A percentile compares a stretch with the other conserved stretches of the same genome.
Evolutionary conservation across 1,140 invertebrate species (phyloP).

Genomic region (Caenorhabditis brenneri): DNA sequence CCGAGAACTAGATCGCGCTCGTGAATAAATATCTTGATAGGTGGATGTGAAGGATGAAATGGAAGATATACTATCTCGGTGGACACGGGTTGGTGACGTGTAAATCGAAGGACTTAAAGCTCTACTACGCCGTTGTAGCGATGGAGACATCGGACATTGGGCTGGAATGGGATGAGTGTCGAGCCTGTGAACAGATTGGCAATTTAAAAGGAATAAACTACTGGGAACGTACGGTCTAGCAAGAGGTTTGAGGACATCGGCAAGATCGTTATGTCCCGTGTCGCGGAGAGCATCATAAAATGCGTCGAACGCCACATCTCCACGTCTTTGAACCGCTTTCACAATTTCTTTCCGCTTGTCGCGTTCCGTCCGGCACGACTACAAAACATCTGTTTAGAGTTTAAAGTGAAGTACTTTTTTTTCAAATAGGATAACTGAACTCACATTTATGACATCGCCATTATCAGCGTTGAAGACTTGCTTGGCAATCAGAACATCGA

Average conservation of each 20-base stretch:
- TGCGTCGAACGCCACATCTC: slow-evolving; percentile 44
- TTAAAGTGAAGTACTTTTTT: not conserved
- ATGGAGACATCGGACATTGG: not conserved
- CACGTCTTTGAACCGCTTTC: slow-evolving; percentile 34
- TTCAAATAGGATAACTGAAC: not conserved
- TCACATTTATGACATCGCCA: slow-evolving; percentile 22
- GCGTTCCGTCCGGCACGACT: slow-evolving; percentile 15
- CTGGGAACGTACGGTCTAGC: slow-evolving; percentile 9
- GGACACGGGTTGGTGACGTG: not conserved
- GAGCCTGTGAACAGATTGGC: not conserved
- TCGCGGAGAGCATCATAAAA: slow-evolving; percentile 34
- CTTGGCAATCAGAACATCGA: not conserved
- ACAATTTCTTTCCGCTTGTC: slow-evolving; percentile 17
- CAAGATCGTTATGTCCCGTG: slow-evolving; percentile 21
- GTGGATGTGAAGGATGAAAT: slow-evolving; percentile 13
- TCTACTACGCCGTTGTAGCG: not conserved
- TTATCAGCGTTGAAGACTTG: slow-evolving; percentile 13
- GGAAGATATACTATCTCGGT: not conserved
- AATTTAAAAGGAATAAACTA: not conserved
- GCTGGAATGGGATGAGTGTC: not conserved
- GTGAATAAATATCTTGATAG: not conserved
- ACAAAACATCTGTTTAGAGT: not conserved
- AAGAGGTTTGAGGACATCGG: slow-evolving; percentile 15
- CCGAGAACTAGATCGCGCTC: not conserved
- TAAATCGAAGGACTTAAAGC: not conserved